These are phyloP conservation scores for Ophioninae sp. DNA, from an alignment of 2,888 invertebrate species.

Conservation along the genomic window DNA sequence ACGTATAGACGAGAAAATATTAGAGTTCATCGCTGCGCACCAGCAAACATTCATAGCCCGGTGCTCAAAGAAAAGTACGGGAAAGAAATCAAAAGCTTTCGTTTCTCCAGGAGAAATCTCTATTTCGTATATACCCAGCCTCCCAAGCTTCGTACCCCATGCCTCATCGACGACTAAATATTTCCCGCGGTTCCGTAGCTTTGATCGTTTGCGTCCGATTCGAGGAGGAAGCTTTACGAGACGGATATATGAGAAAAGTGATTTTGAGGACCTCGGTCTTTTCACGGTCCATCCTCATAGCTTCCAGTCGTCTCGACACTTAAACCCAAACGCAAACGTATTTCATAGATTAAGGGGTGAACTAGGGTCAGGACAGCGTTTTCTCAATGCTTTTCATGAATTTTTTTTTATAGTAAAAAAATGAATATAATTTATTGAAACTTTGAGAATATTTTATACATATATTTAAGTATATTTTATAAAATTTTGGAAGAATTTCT, in stretches of 20 bases:
- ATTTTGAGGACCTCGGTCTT: not conserved
- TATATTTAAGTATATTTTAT: too few species aligned
- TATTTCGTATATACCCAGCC: not conserved
- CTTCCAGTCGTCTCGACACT: too few species aligned
- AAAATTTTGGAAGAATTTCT: too few species aligned
- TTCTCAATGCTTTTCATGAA: too few species aligned
- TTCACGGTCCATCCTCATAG: too few species aligned
- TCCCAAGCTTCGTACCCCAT: not conserved
- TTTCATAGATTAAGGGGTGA: too few species aligned
- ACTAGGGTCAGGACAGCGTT: too few species aligned
- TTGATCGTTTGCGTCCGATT: constrained; percentile 52
- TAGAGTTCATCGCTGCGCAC: constrained; percentile 14
- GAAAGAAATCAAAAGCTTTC: constrained; percentile 56
- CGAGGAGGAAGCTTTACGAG: not conserved
- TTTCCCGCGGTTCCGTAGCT: constrained; percentile 51
- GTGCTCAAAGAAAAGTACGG: constrained; percentile 42
- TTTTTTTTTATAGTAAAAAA: too few species aligned
- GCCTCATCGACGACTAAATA: constrained; percentile 52
- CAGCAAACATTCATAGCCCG: constrained; percentile 32
- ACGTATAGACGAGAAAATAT: not conserved
- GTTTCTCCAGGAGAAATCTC: constrained; percentile 30
- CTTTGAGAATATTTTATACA: too few species aligned
- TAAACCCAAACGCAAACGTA: not conserved
- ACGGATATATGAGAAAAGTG: not conserved
- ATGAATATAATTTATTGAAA: too few species aligned